A percentile compares a stretch with the other conserved stretches of the same genome.
phyloP scores from a whole-genome alignment of 92 coral and sea anemone species.

The Montipora capitata region DNA sequence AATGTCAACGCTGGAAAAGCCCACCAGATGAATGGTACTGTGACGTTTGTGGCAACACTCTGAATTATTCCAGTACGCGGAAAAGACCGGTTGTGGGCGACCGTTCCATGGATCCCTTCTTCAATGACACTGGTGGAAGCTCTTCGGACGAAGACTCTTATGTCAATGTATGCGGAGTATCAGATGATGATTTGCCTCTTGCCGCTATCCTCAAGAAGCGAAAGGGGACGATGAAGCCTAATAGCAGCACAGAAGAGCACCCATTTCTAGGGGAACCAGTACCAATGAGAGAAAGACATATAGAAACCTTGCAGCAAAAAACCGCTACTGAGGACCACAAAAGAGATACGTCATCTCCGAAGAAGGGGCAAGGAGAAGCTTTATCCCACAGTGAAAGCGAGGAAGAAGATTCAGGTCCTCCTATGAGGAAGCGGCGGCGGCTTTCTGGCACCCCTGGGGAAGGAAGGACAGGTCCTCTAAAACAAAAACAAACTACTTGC shows the following conservation, averaged over 20 bases:
- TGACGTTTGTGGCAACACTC: conserved; percentile 60
- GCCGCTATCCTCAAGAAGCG: not conserved
- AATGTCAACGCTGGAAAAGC: conserved; percentile 84
- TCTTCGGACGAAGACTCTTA: conserved; percentile 31
- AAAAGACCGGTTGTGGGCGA: conserved; percentile 42
- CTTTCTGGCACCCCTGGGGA: not conserved
- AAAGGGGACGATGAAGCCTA: not conserved
- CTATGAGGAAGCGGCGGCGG: conserved; percentile 21
- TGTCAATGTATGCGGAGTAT: conserved; percentile 43
- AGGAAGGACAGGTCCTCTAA: not conserved
- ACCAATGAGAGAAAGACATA: not conserved
- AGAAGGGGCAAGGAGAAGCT: not conserved
- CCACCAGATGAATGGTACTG: conserved; percentile 80
- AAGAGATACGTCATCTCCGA: not conserved
- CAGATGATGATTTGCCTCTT: conserved; percentile 59
- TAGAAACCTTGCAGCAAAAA: not conserved
- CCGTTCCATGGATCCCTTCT: conserved; percentile 30
- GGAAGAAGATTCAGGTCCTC: not conserved
- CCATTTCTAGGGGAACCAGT: too few relatives aligned
- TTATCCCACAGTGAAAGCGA: too few relatives aligned
- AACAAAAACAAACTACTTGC: not conserved
- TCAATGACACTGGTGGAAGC: conserved; percentile 3
- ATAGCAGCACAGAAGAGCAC: not conserved
- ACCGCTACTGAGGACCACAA: not conserved
- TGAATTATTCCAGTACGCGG: conserved; percentile 16